Evolutionary conservation across 2,113 vertebrate species (phyloP).

Genomic region (Solea solea): DNA sequence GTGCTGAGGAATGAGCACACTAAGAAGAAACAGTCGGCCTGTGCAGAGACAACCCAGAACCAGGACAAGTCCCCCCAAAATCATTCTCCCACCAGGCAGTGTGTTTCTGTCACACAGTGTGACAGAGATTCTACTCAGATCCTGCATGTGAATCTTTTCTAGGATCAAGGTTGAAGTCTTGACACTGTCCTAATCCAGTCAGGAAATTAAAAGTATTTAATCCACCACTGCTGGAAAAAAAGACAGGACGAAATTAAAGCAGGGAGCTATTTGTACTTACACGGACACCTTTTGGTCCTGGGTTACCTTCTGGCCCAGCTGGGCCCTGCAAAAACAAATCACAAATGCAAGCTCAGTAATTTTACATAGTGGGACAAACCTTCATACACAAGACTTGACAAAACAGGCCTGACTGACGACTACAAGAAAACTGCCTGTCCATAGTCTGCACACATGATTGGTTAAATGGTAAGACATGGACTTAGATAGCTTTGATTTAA

Average conservation of each 20-base stretch:
- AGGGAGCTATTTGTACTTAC: constrained; percentile 83
- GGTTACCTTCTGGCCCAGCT: constrained; percentile 93
- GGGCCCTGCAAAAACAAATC: constrained; percentile 84
- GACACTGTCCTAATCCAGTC: constrained; percentile 62
- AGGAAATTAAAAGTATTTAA: constrained; percentile 64
- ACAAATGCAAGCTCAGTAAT: constrained; percentile 22
- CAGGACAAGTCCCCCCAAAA: constrained; percentile 22
- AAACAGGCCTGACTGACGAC: background rate
- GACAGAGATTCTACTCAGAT: constrained; percentile 38
- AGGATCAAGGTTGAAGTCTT: constrained; percentile 21
- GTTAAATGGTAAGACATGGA: no score
- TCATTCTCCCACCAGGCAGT: constrained; percentile 10
- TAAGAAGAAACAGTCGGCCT: constrained; percentile 31
- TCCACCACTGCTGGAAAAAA: constrained; percentile 21
- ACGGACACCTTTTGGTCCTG: constrained; percentile 92
- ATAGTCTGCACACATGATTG: background rate
- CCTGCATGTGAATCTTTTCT: constrained; percentile 7
- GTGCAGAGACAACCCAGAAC: constrained; percentile 3
- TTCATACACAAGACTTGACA: constrained; percentile 3
- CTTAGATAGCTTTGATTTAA: no score
- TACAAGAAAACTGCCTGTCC: constrained; percentile 4
- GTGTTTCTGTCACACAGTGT: constrained; percentile 11
- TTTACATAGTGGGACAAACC: constrained; percentile 9
- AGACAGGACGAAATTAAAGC: background rate
- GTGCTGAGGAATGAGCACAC: constrained; percentile 28